A percentile compares a stretch with the other conserved stretches of the same genome.
These are phyloP conservation scores for Danio kyathit DNA, from an alignment of 2,797 vertebrate species.

Conservation along the genomic window DNA sequence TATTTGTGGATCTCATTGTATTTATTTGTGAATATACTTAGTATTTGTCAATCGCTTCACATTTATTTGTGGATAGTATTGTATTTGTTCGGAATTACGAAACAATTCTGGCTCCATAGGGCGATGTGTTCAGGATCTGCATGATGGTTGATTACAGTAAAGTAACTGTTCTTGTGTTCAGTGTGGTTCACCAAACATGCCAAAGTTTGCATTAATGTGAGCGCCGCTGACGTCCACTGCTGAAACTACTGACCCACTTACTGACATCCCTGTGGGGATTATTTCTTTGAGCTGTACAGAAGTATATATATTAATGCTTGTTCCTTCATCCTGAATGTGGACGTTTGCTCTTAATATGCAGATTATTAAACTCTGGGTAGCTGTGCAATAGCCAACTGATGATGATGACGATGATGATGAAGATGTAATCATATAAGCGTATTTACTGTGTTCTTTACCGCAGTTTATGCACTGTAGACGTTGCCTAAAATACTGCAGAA, in stretches of 20 bases:
- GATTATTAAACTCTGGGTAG: constrained; percentile 79
- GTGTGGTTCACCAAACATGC: constrained; percentile 73
- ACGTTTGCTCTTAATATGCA: constrained; percentile 74
- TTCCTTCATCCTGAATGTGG: no score
- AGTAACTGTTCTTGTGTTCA: constrained; percentile 54
- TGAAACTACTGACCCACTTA: no score
- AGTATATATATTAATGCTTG: no score
- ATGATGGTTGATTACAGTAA: constrained; percentile 68
- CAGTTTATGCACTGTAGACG: background rate
- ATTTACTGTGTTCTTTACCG: constrained; percentile 35
- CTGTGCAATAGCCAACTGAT: constrained; percentile 80
- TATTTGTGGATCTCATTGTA: no score
- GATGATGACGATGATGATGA: no score
- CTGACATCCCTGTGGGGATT: no score
- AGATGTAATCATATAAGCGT: constrained; percentile 67
- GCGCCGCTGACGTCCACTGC: background rate
- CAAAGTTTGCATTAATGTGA: constrained; percentile 84
- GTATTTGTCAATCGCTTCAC: no score
- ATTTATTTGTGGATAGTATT: no score
- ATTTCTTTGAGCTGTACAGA: no score
- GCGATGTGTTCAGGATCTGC: constrained; percentile 67
- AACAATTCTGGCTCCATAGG: no score
- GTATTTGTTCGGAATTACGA: no score
- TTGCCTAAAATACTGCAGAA: constrained; percentile 47
- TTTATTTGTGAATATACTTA: no score